Conservation (phyloP, 2,888 invertebrate genomes). For the Tiliacea citrago region DNA sequence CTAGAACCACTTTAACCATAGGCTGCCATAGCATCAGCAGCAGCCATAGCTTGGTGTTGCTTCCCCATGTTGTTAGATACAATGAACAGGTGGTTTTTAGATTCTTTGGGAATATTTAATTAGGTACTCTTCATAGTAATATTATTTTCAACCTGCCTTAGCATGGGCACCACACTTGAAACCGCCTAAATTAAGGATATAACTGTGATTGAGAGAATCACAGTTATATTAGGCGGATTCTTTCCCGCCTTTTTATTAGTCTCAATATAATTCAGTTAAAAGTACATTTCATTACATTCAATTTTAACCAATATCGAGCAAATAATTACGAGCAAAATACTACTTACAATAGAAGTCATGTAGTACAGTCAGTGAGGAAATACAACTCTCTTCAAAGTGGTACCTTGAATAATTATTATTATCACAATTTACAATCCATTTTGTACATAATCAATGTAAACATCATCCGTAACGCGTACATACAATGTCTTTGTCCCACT, state of each 20-base stretch:
- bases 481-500: conserved; percentile 81
- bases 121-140: background rate
- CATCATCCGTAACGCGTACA: conserved; percentile 66
- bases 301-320: background rate
- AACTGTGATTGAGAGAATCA: background rate
- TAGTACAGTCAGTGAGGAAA: conserved; percentile 31
- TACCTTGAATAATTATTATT: conserved; percentile 63
- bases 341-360: conserved; percentile 7
- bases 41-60: background rate
- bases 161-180: background rate
- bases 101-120: background rate
- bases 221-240: too few relatives aligned
- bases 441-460: conserved; percentile 68
- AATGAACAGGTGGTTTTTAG: background rate
- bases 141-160: background rate
- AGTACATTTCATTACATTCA: background rate
- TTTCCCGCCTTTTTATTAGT: too few relatives aligned
- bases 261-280: background rate
- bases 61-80: background rate
- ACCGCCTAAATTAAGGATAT: background rate
- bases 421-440: conserved; percentile 69
- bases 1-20: background rate
- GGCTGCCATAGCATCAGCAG: background rate
- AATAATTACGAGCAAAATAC: conserved; percentile 22
- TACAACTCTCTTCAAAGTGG: conserved; percentile 38